A percentile compares a stretch with the other conserved stretches of the same genome.
Conservation (phyloP, 2,888 invertebrate genomes). For the Lacanobia wlatinum region DNA sequence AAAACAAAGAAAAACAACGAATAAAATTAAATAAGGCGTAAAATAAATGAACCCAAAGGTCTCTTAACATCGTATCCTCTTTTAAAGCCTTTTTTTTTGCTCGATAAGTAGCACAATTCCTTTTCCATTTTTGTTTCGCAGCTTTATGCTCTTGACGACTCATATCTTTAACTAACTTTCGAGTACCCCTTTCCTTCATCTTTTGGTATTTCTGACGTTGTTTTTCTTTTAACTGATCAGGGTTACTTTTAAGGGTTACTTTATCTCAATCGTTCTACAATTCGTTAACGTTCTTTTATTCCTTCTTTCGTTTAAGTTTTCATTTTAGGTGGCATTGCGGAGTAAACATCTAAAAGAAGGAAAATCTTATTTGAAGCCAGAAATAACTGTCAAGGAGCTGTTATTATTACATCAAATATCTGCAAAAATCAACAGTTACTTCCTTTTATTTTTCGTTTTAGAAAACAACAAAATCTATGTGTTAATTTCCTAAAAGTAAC, state of each 20-base stretch:
- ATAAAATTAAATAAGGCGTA: not conserved
- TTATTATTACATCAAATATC: too few relatives aligned
- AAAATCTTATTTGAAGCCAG: not conserved
- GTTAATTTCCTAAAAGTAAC: not conserved
- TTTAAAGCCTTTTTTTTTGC: constrained; percentile 4
- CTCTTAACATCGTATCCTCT: not conserved
- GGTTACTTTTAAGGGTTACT: constrained; percentile 2
- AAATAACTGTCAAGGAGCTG: too few relatives aligned
- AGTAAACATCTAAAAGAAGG: not conserved
- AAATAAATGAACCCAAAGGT: not conserved
- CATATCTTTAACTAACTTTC: constrained; percentile 7
- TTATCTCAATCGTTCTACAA: constrained; percentile 5
- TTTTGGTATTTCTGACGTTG: constrained; percentile 3
- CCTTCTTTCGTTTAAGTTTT: constrained; percentile 3
- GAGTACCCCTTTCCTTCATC: constrained; percentile 7
- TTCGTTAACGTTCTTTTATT: constrained; percentile 5
- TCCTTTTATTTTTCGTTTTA: too few relatives aligned
- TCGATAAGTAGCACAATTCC: not conserved
- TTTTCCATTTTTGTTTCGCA: constrained; percentile 1
- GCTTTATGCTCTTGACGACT: constrained; percentile 4
- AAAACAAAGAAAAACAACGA: not conserved
- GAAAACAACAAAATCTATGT: too few relatives aligned
- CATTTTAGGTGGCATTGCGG: not conserved
- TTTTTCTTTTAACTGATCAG: constrained; percentile 17
- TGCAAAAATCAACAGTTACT: too few relatives aligned